A percentile compares a stretch with the other conserved stretches of the same genome.
Conservation (phyloP, 2,113 vertebrate species). For the Alexandromys fortis region DNA sequence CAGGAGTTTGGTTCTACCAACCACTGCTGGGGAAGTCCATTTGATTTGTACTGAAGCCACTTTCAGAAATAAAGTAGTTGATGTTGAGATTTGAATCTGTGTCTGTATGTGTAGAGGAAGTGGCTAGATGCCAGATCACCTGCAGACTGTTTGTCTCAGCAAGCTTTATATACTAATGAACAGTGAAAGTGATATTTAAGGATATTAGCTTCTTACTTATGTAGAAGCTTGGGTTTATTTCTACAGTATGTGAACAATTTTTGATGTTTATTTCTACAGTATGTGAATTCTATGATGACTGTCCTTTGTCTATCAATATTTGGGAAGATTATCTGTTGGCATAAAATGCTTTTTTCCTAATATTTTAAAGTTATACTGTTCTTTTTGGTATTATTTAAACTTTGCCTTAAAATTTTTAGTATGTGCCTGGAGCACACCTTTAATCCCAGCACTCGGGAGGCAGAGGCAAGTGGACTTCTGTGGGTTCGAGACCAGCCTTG, state of each 20-base stretch:
- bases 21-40: not conserved
- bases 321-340: constrained; percentile 16
- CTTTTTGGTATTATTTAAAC: not conserved
- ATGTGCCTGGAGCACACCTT: no score
- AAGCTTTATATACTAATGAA: not conserved
- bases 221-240: not conserved
- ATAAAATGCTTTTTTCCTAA: constrained; percentile 29
- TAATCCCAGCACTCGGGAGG: no score
- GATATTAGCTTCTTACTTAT: constrained; percentile 7
- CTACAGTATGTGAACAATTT: not conserved
- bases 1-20: fast-evolving
- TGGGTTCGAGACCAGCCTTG: no score
- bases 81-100: not conserved
- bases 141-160: not conserved
- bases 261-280: not conserved
- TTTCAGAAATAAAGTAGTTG: not conserved
- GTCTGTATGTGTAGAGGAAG: not conserved
- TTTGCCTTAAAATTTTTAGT: constrained; percentile 20
- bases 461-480: no score
- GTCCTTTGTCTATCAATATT: not conserved
- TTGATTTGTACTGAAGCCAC: not conserved
- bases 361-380: not conserved
- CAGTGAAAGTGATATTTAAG: constrained; percentile 17
- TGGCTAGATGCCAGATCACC: not conserved
- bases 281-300: not conserved